These are phyloP conservation scores for Cliona cf. orientalis DNA, from an alignment of 37 sponge, comb jelly and placozoan genomes.

Conservation along the genomic window DNA sequence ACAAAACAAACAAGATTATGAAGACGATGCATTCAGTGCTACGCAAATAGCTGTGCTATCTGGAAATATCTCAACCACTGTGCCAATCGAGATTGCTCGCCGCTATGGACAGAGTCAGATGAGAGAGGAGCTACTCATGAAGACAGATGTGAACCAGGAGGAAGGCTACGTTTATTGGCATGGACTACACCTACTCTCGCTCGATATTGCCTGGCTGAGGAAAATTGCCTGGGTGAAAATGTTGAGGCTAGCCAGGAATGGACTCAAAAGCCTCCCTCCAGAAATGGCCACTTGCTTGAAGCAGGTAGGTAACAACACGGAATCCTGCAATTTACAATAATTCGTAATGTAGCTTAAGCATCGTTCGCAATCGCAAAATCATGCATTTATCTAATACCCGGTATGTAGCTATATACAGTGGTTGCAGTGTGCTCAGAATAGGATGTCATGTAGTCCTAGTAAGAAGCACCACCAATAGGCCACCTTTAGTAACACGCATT, in stretches of 20 bases:
- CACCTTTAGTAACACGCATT: too few relatives aligned
- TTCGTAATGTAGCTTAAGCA: too few relatives aligned
- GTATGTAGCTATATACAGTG: too few relatives aligned
- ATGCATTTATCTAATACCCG: too few relatives aligned
- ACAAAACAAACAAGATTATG: background rate
- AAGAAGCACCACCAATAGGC: too few relatives aligned
- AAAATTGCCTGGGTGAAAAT: conserved; percentile 79
- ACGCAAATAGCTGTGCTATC: conserved; percentile 51
- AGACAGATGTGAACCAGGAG: conserved; percentile 77
- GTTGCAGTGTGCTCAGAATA: too few relatives aligned
- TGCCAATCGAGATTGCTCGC: conserved; percentile 83
- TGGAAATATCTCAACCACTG: conserved; percentile 72
- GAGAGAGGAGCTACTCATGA: conserved; percentile 76
- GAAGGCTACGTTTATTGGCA: conserved; percentile 76
- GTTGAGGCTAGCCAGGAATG: conserved; percentile 73
- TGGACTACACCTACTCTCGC: conserved; percentile 62
- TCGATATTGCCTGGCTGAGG: conserved; percentile 75
- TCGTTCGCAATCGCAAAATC: too few relatives aligned
- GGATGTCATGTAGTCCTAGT: too few relatives aligned
- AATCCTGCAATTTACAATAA: too few relatives aligned
- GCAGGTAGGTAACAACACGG: conserved; percentile 51
- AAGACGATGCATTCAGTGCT: conserved; percentile 43
- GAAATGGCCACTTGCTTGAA: conserved; percentile 76
- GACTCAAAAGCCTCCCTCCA: conserved; percentile 58
- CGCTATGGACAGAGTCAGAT: conserved; percentile 26